Base-by-base conservation (phyloP, 1,140 invertebrate species). In the Halotydeus destructor region DNA sequence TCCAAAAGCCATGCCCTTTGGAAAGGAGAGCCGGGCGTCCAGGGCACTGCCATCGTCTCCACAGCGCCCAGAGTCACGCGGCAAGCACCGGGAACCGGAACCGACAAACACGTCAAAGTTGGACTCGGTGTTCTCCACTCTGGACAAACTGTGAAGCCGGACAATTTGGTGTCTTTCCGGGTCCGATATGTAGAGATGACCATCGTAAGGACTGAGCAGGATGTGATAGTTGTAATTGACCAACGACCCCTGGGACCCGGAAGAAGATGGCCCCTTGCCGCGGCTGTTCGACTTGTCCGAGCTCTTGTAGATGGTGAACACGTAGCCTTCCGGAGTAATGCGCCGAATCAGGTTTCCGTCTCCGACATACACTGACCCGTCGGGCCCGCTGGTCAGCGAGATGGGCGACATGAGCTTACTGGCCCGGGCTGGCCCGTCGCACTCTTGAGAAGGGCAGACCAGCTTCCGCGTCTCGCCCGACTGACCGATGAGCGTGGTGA, bases 291-390 rank as follows among this genome's bases (percentile, higher is more conserved):
- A 12, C 19, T 39, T 39, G 24, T 39, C 25, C n/a, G 14, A 41
- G 23, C 24, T 65, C 57, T 89, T 75, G n/a, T 94, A 63, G 19
- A 96, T 78, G 31, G 85, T 94, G 50, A 77, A 82, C 19, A 94
- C 81, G 52, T 74, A 74, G 54, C 84, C 84, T 54, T 85, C 77
- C 2, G 88, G 81, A 18, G 80, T 85, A 32, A 97, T 77, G 52
- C 86, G 70, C 25, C 91, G 68, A 22, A 98, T 79, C 27, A 91
- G 69, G 66, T 97, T 94, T 56, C 89, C 93, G 60, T 97, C 91
- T 1, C 86, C 91, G 6, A 98, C 81, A 58, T 91, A 97, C 18
- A 98, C 68, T 47, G 80, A 86, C 11, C 91, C 93, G 65, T 97
- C 91, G 5, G 85, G 78, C 16, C 85, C 88, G 21, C 80, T 81